These are phyloP conservation scores for Gymnobelideus leadbeateri DNA, from an alignment of 2,113 vertebrate species.

Conservation along the genomic window DNA sequence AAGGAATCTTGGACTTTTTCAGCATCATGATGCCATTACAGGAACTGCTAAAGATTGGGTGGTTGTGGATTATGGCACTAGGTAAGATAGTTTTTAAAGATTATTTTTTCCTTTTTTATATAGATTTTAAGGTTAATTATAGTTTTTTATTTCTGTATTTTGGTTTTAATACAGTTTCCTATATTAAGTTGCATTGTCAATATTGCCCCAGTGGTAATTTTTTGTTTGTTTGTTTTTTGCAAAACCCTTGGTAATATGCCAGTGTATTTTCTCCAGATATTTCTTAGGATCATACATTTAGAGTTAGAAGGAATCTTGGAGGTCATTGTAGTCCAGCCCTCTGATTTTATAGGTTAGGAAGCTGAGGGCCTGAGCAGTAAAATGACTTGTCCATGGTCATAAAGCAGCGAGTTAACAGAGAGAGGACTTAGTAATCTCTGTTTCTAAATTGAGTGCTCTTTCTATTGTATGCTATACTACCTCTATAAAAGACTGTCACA, in stretches of 20 bases:
- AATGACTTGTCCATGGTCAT: neutral
- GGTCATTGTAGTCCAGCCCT: neutral
- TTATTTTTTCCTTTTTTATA: neutral
- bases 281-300: neutral
- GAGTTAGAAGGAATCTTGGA: neutral
- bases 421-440: neutral
- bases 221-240: neutral
- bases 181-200: neutral
- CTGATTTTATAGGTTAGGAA: neutral
- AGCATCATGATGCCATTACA: conserved; percentile 95
- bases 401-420: neutral
- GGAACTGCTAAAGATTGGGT: conserved; percentile 94
- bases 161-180: conserved; percentile 36
- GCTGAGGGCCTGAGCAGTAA: neutral
- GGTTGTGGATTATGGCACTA: conserved; percentile 94
- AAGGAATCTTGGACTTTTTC: conserved; percentile 92
- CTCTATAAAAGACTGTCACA: neutral
- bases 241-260: neutral
- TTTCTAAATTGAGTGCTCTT: neutral
- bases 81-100: conserved; percentile 82
- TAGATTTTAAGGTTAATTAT: conserved; percentile 7
- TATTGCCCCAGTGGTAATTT: neutral
- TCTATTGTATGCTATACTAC: neutral
- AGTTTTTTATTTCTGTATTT: neutral
- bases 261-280: neutral